These are phyloP conservation scores for Pristionchus mayeri DNA, from an alignment of 2,888 invertebrate species.

Conservation along the genomic window DNA sequence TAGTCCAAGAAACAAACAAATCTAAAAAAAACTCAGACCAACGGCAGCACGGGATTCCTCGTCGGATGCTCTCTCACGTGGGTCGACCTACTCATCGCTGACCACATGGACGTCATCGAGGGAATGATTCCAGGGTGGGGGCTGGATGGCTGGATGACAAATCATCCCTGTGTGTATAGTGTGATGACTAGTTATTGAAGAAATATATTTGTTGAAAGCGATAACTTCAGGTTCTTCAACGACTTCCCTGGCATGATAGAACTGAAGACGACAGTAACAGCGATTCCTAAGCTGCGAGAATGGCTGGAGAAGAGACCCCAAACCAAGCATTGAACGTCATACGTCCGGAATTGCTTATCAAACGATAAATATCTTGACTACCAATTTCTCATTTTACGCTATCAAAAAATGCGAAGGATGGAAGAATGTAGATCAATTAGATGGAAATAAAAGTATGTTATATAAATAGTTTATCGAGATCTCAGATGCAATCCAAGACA, in stretches of 20 bases:
- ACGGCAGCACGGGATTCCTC: conserved; percentile 3
- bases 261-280: not conserved
- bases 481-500: no score
- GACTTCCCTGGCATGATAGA: not conserved
- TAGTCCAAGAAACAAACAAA: not conserved
- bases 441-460: not conserved
- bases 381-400: not conserved
- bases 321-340: conserved; percentile 3
- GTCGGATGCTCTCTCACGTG: not conserved
- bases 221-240: not conserved
- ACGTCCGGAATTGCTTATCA: no score
- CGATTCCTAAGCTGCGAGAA: not conserved
- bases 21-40: not conserved
- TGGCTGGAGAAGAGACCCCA: not conserved
- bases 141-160: no score
- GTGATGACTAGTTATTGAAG: no score
- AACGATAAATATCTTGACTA: no score
- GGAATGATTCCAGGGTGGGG: not conserved
- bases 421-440: not conserved
- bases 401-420: not conserved
- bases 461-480: no score
- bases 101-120: conserved; percentile 21
- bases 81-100: not conserved
- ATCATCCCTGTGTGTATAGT: no score
- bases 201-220: no score